A percentile compares a stretch with the other conserved stretches of the same genome.
Evolutionary conservation across 2,797 vertebrate species (phyloP).

Genomic region (Buceros bicornis): DNA sequence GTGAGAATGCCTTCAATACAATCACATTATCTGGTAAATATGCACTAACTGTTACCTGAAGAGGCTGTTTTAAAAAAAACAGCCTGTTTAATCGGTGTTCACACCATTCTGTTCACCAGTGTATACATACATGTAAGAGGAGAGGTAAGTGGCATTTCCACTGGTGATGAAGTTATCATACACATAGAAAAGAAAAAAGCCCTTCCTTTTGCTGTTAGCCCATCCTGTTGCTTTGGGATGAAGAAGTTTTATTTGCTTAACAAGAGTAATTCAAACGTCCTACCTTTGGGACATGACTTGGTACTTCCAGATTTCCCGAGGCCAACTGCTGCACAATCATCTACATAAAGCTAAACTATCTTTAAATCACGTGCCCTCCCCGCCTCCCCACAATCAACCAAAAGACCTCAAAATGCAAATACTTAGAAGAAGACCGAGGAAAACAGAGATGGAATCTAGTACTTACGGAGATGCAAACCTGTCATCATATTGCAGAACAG

Average conservation of each 20-base stretch:
- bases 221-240: neutral
- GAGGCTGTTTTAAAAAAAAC: neutral
- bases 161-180: neutral
- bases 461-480: neutral
- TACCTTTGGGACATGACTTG: neutral
- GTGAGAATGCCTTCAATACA: neutral
- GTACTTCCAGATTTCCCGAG: neutral
- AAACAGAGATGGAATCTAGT: neutral
- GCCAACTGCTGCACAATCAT: neutral
- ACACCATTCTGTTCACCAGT: neutral
- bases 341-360: neutral
- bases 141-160: neutral
- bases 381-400: neutral
- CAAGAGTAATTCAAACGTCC: neutral
- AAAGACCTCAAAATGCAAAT: neutral
- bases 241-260: neutral
- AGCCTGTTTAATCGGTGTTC: neutral
- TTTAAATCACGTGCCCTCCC: neutral
- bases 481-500: slow-evolving; percentile 79
- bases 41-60: neutral
- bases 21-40: neutral
- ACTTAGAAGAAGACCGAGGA: neutral
- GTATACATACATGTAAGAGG: neutral
- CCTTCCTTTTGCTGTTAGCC: neutral
- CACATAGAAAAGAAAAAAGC: neutral